Evolutionary conservation across 2,113 vertebrate genomes (phyloP).

Genomic region (Chascanopsetta lugubris): DNA sequence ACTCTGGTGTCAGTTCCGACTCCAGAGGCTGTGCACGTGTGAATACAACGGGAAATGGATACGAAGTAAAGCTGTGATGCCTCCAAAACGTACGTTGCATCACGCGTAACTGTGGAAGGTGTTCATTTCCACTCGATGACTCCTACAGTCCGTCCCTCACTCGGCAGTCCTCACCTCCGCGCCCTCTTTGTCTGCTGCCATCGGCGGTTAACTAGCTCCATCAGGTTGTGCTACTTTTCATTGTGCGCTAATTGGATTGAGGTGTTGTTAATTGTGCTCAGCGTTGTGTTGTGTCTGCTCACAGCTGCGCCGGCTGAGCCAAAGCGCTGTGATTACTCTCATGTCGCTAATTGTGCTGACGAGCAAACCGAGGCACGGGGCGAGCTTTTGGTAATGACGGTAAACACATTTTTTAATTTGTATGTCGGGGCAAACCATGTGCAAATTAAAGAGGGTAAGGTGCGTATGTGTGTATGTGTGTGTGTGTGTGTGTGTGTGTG

Average conservation of each 20-base stretch:
- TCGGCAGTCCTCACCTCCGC: neutral
- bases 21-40: too few relatives aligned
- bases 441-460: slow-evolving; percentile 35
- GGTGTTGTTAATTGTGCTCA: slow-evolving; percentile 61
- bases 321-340: slow-evolving; percentile 63
- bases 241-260: slow-evolving; percentile 71
- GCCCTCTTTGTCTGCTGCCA: neutral
- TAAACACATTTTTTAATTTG: slow-evolving; percentile 62
- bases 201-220: slow-evolving; percentile 58
- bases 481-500: slow-evolving; percentile 8
- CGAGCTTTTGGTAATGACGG: slow-evolving; percentile 55
- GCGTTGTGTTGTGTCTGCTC: slow-evolving; percentile 48
- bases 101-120: too few relatives aligned
- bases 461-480: slow-evolving; percentile 16
- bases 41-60: too few relatives aligned
- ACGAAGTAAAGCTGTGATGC: too few relatives aligned
- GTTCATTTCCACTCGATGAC: too few relatives aligned
- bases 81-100: too few relatives aligned
- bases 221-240: slow-evolving; percentile 62
- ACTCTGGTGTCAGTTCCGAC: too few relatives aligned
- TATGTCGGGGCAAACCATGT: slow-evolving; percentile 33
- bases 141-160: neutral
- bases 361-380: slow-evolving; percentile 32
- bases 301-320: slow-evolving; percentile 56
- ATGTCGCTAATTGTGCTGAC: slow-evolving; percentile 61